Conservation (phyloP, 2,113 vertebrate species). For the Xyrauchen texanus region DNA sequence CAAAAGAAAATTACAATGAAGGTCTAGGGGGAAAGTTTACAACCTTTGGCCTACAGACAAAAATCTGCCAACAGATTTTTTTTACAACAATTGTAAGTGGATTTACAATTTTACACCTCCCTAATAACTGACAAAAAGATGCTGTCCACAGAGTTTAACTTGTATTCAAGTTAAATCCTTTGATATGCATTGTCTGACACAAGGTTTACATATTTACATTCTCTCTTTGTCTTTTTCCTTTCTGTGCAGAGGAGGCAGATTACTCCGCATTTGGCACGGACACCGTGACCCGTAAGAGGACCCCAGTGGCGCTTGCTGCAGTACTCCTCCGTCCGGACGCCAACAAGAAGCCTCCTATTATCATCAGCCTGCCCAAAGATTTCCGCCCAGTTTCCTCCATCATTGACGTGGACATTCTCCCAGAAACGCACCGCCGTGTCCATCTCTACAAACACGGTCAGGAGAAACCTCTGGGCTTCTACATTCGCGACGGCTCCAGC, state of each 20-base stretch:
- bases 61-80: no score
- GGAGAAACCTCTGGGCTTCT: conserved; percentile 94
- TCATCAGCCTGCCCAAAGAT: conserved; percentile 93
- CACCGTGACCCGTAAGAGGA: conserved; percentile 89
- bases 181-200: not conserved
- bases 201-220: not conserved
- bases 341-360: conserved; percentile 85
- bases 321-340: conserved; percentile 87
- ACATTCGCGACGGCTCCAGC: conserved; percentile 94
- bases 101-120: no score
- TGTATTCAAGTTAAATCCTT: not conserved
- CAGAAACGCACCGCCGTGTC: conserved; percentile 91
- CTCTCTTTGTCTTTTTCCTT: conserved; percentile 41
- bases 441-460: conserved; percentile 95
- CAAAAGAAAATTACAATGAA: no score
- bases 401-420: conserved; percentile 96
- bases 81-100: no score
- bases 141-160: no score
- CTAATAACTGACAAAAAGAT: no score
- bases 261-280: conserved; percentile 91
- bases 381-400: conserved; percentile 97
- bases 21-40: no score
- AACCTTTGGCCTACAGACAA: no score
- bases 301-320: conserved; percentile 78
- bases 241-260: conserved; percentile 91